Base-by-base conservation (phyloP, 53 echinoderm and acorn worm genomes). In the Echinometra lucunter region DNA sequence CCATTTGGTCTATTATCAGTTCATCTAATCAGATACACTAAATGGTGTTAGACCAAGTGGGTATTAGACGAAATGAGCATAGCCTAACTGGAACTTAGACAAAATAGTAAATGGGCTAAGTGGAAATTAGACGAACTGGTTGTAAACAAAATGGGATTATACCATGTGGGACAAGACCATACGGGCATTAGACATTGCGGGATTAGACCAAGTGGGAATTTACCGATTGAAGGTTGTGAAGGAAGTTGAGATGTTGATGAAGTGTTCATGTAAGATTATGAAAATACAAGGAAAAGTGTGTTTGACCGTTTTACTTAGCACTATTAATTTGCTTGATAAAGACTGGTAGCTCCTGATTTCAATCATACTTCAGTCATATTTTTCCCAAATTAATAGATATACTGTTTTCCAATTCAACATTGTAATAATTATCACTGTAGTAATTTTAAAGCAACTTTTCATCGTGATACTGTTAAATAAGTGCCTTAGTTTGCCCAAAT, bases 251-350 rank as follows among this genome's bases (percentile, higher is more conserved):
- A 78, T 16, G 42, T 38, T 78, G 7, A 38, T 42, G 44, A 18
- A 19, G 78, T 78, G 78, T 78, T 78, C 38, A 78, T 4, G 78
- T 78, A 38, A 78, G 78, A 78, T 78, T 38, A 78, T 78, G 78
- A 78, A 78, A 23, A 78, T 78, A 78, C 78, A 38, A 23, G 19
- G 19, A n/a, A 19, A 19, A 21, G 42, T 69, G 78, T 78, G 78
- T 78, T 78, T 42, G 78, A 78, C 13, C 8, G 78, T 78, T 78
- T 78, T 78, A 78, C 78, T 42, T 78, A 78, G 78, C 78, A 78
- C 78, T 40, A 42, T 40, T 78, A 42, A 78, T 78, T 78, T 78
- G 78, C 78, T 78, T 37, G 35, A 12, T 38, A 28, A 9, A 25
- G 27, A 15, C 35, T 34, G 78, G 19, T 42, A 78, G 78, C 40